Base-by-base conservation (phyloP, 2,888 invertebrate species). In the Lacanobia wlatinum region DNA sequence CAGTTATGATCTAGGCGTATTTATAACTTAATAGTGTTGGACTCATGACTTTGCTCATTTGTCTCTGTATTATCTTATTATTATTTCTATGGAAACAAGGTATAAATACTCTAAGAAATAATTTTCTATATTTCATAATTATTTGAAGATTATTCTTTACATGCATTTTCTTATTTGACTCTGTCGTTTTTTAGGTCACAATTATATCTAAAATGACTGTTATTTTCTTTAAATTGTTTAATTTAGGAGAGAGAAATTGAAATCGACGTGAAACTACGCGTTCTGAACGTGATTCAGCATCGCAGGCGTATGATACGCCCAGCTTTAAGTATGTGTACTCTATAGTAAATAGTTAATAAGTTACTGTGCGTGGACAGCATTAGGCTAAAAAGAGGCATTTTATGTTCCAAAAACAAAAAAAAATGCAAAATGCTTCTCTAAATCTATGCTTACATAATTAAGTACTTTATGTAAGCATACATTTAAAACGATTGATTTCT, bases 151-250 rank as follows among this genome's bases (percentile, higher is more conserved):
- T 28, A 2, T 34, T 34, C 34, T 34, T 34, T 34, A 34, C 34
- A 6, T 34, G 34, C 5, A 34, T 34, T 34, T 43, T 43, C 3
- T 43, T 12, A 12, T 43, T 43, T 14, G 12, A 0, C 12, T 12
- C 6, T 4, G 34, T 2, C 0, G 4, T 12, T 43, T 43, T 28
- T 58, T 18, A 14, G 18, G 8, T 21, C 12, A 7, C 12, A 40
- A n/a, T 38, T 50, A 23, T n/a, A 34, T 34, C 34, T 34, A 40
- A 52, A 68, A 53, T 23, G 34, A 14, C 69, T 67, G 7, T 46
- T 53, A 9, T 55, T 66, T 55, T 69, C 9, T 53, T 3, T 14
- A 23, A 34, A 2, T 5, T n/a, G 23, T 28, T 52, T 0, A 2
- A n/a, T n/a, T 56, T 7, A 14, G 18, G 38, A 40, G 10, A 1